phyloP scores from a whole-genome alignment of 2,888 invertebrate species.

The Drosophila borborema region DNA sequence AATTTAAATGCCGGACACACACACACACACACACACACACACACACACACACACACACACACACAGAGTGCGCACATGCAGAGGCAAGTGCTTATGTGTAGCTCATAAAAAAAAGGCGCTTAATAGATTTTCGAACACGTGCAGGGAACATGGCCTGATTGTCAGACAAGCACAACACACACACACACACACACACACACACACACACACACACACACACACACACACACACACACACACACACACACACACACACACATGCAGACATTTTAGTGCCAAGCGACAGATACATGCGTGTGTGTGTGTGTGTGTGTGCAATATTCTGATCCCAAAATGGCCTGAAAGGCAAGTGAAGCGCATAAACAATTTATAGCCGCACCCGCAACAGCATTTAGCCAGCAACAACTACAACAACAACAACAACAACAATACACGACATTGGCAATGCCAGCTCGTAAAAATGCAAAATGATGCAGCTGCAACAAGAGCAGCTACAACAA shows the following conservation, averaged over 20 bases:
- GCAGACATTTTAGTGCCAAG: slow-evolving; percentile 21
- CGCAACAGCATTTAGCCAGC: slow-evolving; percentile 55
- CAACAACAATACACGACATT: slow-evolving; percentile 50
- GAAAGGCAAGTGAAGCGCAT: slow-evolving; percentile 77
- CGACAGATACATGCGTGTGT: slow-evolving; percentile 16
- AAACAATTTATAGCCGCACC: slow-evolving; percentile 74
- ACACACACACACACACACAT: slow-evolving; percentile 17
- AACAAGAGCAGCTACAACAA: slow-evolving; percentile 26
- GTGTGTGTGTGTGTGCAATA: slow-evolving; percentile 19
- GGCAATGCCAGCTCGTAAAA: slow-evolving; percentile 65
- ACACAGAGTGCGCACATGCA: neutral
- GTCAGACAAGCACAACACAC: slow-evolving; percentile 32
- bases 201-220: slow-evolving; percentile 9
- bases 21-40: slow-evolving; percentile 8
- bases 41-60: slow-evolving; percentile 2
- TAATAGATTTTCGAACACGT: slow-evolving; percentile 76
- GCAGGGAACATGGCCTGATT: slow-evolving; percentile 57
- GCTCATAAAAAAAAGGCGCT: slow-evolving; percentile 55
- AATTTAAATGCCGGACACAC: slow-evolving; percentile 25
- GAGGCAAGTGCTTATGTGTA: slow-evolving; percentile 4
- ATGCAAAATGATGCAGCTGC: slow-evolving; percentile 68
- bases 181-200: slow-evolving; percentile 19
- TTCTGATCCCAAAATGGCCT: slow-evolving; percentile 77
- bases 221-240: slow-evolving; percentile 12
- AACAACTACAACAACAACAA: slow-evolving; percentile 25